Evolutionary conservation across 2,113 vertebrate species (phyloP).

Genomic region (Zootoca vivipara): DNA sequence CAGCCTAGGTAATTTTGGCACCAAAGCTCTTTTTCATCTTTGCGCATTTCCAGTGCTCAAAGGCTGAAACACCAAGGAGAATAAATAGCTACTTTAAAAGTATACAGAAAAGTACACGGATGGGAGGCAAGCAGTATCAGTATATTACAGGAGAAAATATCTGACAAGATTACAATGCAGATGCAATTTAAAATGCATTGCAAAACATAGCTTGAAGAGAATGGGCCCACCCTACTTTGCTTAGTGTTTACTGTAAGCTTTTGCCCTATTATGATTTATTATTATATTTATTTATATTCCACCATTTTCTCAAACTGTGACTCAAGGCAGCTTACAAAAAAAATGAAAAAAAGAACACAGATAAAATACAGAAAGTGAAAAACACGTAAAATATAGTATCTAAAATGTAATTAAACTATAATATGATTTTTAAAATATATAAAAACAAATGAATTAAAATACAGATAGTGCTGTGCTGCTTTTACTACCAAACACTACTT

Average conservation of each 20-base stretch:
- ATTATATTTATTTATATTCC: too few species aligned
- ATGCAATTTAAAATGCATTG: constrained; percentile 18
- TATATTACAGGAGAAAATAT: constrained; percentile 52
- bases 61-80: constrained; percentile 65
- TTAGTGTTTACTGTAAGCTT: not conserved
- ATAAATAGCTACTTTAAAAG: constrained; percentile 69
- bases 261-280: too few species aligned
- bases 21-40: constrained; percentile 69
- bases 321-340: too few species aligned
- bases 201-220: constrained; percentile 26
- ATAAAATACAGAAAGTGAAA: too few species aligned
- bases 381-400: too few species aligned
- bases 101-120: constrained; percentile 27
- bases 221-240: not conserved
- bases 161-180: constrained; percentile 48
- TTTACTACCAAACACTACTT: too few species aligned
- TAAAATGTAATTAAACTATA: too few species aligned
- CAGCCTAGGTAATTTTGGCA: constrained; percentile 60
- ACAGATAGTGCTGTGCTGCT: too few species aligned
- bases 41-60: constrained; percentile 54
- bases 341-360: too few species aligned
- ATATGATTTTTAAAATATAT: too few species aligned
- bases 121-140: constrained; percentile 50
- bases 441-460: too few species aligned
- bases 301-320: too few species aligned